Percentiles rank a stretch among this genome's conserved stretches.
These are phyloP conservation scores for Lathamus discolor DNA, from an alignment of 2,113 vertebrate genomes.

Conservation along the genomic window DNA sequence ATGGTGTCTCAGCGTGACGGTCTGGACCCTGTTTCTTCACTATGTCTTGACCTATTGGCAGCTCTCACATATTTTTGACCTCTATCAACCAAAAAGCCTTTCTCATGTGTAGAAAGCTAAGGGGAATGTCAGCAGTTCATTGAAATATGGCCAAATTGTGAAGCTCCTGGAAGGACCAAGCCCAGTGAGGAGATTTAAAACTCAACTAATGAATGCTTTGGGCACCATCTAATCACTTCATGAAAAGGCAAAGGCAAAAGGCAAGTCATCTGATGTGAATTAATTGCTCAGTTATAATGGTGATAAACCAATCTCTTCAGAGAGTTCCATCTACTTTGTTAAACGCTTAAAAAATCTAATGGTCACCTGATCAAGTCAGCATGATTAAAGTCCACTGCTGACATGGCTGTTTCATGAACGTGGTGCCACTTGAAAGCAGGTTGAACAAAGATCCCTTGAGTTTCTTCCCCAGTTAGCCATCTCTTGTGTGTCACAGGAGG, in stretches of 20 bases:
- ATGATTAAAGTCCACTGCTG: not conserved
- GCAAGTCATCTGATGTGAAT: not conserved
- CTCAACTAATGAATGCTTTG: not conserved
- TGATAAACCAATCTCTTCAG: not conserved
- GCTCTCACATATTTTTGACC: not conserved
- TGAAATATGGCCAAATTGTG: not conserved
- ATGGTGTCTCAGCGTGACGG: not conserved
- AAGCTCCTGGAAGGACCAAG: not conserved
- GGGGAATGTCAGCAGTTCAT: not conserved
- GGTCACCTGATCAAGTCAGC: not conserved
- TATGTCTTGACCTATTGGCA: not conserved
- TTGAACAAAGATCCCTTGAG: not conserved
- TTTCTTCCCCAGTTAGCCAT: not conserved
- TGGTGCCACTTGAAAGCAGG: not conserved
- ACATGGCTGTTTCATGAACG: fast-evolving
- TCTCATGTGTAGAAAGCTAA: not conserved
- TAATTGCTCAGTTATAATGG: not conserved
- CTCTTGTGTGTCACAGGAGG: not conserved
- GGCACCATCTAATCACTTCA: not conserved
- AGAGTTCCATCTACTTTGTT: not conserved
- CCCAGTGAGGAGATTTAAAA: not conserved
- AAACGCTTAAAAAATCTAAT: not conserved
- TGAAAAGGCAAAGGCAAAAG: not conserved
- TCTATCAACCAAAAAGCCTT: not conserved
- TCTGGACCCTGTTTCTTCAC: not conserved